Evolutionary conservation across 1,140 invertebrate genomes (phyloP).

Genomic region (Lethrus apterus): DNA sequence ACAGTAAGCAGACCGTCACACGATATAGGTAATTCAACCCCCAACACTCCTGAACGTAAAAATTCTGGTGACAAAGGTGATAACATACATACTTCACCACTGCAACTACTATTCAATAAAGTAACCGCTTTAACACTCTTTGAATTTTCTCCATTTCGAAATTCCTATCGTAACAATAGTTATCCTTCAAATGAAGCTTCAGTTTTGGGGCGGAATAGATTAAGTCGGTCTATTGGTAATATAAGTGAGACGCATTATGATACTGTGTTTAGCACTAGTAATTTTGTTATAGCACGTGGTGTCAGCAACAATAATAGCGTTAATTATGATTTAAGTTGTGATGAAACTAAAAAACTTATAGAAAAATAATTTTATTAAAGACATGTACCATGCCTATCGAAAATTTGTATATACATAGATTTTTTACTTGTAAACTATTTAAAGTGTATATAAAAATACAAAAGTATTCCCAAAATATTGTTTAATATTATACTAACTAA

Average conservation of each 20-base stretch:
- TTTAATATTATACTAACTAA: too few species aligned
- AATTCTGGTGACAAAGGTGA: conserved; percentile 25
- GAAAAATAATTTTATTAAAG: too few species aligned
- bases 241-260: conserved; percentile 41
- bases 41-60: conserved; percentile 17
- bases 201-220: conserved; percentile 27
- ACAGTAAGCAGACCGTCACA: conserved; percentile 45
- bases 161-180: conserved; percentile 35
- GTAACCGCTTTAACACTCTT: conserved; percentile 29
- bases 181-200: conserved; percentile 31
- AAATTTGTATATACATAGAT: too few species aligned
- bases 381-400: too few species aligned
- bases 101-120: conserved; percentile 35
- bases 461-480: too few species aligned
- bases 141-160: conserved; percentile 29
- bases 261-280: conserved; percentile 40
- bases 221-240: conserved; percentile 39
- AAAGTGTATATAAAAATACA: too few species aligned
- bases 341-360: too few species aligned
- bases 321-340: too few species aligned
- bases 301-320: conserved; percentile 20
- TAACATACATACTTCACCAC: conserved; percentile 19
- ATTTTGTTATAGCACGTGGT: conserved; percentile 38
- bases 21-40: conserved; percentile 51
- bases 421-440: too few species aligned